Percentiles rank a stretch among this genome's conserved stretches.
Evolutionary conservation across 2,113 vertebrate species (phyloP).

Genomic region (Leptosomus discolor): DNA sequence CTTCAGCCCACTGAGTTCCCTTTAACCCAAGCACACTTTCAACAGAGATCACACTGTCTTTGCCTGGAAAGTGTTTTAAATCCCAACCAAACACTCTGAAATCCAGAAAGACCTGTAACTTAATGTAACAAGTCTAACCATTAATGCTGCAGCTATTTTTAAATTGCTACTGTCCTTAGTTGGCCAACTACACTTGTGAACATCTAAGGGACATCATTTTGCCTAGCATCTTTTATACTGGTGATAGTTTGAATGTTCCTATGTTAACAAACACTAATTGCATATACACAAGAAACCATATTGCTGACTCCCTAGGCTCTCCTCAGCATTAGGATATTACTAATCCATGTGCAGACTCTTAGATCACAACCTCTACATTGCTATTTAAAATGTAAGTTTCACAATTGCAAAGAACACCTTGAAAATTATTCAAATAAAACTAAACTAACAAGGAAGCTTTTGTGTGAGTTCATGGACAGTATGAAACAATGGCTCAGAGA

Average conservation of each 20-base stretch:
- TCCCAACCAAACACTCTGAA: background rate
- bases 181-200: background rate
- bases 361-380: background rate
- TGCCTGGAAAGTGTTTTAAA: background rate
- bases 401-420: background rate
- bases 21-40: background rate
- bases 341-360: background rate
- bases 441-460: background rate
- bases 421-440: background rate
- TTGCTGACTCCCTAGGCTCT: background rate
- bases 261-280: background rate
- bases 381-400: background rate
- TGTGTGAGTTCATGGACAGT: background rate
- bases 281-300: background rate
- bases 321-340: background rate
- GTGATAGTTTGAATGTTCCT: background rate
- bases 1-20: conserved; percentile 5
- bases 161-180: background rate
- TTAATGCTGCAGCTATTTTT: background rate
- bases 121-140: background rate
- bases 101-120: background rate
- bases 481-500: background rate
- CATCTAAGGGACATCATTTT: background rate
- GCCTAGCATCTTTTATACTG: background rate
- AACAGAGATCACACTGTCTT: conserved; percentile 8